Conservation (phyloP, 2,797 vertebrate genomes). For the Phoxinus dragarum region DNA sequence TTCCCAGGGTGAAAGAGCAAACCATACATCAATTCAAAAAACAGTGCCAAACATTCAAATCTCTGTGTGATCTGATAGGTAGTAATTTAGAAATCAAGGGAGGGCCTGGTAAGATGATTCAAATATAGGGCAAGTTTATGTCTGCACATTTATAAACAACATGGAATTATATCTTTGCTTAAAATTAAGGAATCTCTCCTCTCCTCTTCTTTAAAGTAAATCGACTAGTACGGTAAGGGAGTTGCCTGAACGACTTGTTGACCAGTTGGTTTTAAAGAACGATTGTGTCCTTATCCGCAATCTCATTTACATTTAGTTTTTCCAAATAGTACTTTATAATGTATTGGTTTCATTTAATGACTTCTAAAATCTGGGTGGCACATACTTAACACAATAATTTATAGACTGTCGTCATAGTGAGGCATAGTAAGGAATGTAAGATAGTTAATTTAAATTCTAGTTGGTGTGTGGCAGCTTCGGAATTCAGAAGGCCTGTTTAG, state of each 20-base stretch:
- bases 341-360: slow-evolving; percentile 20
- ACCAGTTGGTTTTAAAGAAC: background rate
- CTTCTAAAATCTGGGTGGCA: slow-evolving; percentile 17
- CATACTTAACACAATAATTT: slow-evolving; percentile 10
- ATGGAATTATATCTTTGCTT: slow-evolving; percentile 8
- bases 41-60: slow-evolving; percentile 8
- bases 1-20: slow-evolving; percentile 34
- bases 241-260: background rate
- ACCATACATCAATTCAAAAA: slow-evolving; percentile 3
- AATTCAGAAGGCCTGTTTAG: background rate
- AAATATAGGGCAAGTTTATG: slow-evolving; percentile 2
- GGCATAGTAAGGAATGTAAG: slow-evolving; percentile 1
- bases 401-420: background rate
- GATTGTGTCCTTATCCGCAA: background rate
- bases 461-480: slow-evolving; percentile 26
- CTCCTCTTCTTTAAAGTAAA: background rate
- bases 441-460: slow-evolving; percentile 36
- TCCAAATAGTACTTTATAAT: background rate
- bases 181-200: background rate
- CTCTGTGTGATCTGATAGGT: slow-evolving; percentile 18
- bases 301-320: background rate
- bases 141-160: slow-evolving; percentile 15
- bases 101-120: background rate
- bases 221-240: background rate
- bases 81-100: slow-evolving; percentile 22